A percentile compares a stretch with the other conserved stretches of the same genome.
Conservation (phyloP, 2,113 vertebrate genomes). For the Actinemys pallida region DNA sequence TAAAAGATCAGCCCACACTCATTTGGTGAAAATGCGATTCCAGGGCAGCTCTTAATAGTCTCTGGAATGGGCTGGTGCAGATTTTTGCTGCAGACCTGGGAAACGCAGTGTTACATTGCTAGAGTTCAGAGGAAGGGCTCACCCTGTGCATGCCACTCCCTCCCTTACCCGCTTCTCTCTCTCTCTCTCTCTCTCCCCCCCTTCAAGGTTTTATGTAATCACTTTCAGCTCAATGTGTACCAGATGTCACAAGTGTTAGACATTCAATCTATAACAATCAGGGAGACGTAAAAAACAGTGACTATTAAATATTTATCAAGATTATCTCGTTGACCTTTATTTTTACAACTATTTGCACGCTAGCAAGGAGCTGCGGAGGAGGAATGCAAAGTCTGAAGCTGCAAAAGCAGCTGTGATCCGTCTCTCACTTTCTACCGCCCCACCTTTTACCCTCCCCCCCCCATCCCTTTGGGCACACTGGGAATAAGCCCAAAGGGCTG, state of each 20-base stretch:
- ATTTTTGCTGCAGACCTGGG: background rate
- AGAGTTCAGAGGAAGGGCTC: fast-evolving
- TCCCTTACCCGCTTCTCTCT: background rate
- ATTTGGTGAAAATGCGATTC: background rate
- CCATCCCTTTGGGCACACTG: background rate
- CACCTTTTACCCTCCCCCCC: background rate
- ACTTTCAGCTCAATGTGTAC: background rate
- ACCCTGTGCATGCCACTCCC: background rate
- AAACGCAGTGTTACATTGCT: background rate
- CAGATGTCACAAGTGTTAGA: slow-evolving; percentile 15
- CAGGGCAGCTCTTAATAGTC: background rate
- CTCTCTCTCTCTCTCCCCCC: fast-evolving
- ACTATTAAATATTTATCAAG: slow-evolving; percentile 74
- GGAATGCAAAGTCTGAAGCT: background rate
- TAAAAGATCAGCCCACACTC: background rate
- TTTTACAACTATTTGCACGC: slow-evolving; percentile 43
- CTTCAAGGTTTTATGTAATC: fast-evolving
- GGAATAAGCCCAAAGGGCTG: background rate
- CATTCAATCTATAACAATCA: slow-evolving; percentile 36
- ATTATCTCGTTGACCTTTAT: slow-evolving; percentile 61
- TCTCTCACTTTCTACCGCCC: background rate
- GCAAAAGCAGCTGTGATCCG: background rate
- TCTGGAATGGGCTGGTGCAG: background rate
- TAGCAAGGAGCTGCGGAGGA: background rate
- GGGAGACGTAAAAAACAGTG: slow-evolving; percentile 40